Evolutionary conservation across 2,888 invertebrate species (phyloP).

Genomic region (Polylopha cassiicola): DNA sequence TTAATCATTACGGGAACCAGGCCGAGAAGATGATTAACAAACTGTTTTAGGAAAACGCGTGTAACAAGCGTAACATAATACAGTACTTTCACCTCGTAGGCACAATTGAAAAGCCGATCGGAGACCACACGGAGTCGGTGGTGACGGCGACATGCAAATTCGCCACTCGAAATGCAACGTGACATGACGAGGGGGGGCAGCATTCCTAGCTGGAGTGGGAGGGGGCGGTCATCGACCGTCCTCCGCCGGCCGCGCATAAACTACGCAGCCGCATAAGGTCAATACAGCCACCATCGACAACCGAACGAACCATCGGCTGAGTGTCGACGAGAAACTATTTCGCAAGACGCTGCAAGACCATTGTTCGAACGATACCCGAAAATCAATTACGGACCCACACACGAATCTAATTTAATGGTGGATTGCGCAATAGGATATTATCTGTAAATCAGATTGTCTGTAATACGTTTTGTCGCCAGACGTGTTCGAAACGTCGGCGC

Average conservation of each 20-base stretch:
- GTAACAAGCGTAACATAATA: constrained; percentile 10
- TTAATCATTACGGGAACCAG: constrained; percentile 28
- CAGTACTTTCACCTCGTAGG: constrained; percentile 42
- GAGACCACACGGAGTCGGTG: constrained; percentile 39
- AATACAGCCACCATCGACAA: constrained; percentile 39
- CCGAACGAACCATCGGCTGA: constrained; percentile 27
- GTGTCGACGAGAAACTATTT: constrained; percentile 42
- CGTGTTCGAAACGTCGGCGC: constrained; percentile 23
- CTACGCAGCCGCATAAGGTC: constrained; percentile 75
- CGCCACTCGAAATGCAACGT: constrained; percentile 67
- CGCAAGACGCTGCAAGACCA: constrained; percentile 59
- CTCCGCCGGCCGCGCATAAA: constrained; percentile 68
- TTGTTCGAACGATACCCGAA: constrained; percentile 56
- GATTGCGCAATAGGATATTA: constrained; percentile 52
- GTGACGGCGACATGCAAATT: constrained; percentile 59
- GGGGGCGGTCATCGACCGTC: constrained; percentile 73
- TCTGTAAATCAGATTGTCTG: constrained; percentile 45
- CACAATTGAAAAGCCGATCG: constrained; percentile 28
- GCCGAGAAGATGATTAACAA: constrained; percentile 13
- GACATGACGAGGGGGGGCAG: constrained; percentile 57
- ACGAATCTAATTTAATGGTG: constrained; percentile 50
- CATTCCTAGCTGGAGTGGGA: constrained; percentile 59
- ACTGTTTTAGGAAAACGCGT: constrained; percentile 6
- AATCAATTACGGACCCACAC: constrained; percentile 60
- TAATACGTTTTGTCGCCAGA: constrained; percentile 43